Conservation (phyloP, 1,140 invertebrate species). For the Pseudomyrmex dendroicus region DNA sequence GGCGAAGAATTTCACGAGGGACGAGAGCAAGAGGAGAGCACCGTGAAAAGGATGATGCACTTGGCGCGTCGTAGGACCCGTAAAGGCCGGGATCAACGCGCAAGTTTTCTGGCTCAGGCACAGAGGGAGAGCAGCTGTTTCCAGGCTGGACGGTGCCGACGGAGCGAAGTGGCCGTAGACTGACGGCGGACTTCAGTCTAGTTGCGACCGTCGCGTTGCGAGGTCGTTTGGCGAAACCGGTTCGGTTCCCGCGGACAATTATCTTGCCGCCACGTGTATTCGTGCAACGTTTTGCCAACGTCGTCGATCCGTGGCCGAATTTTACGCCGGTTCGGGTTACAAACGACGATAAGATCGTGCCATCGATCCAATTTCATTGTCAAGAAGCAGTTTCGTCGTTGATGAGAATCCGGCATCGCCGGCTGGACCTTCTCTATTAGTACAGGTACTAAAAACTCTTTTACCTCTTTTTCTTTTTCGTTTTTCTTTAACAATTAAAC, state of each 20-base stretch:
- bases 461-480: background rate
- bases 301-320: background rate
- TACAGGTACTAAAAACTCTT: slow-evolving; percentile 12
- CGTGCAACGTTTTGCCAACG: background rate
- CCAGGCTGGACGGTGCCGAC: slow-evolving; percentile 66
- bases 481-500: background rate
- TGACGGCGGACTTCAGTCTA: slow-evolving; percentile 74
- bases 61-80: slow-evolving; percentile 48
- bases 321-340: slow-evolving; percentile 18
- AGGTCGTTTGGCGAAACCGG: slow-evolving; percentile 56
- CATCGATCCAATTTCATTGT: background rate
- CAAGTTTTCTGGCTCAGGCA: slow-evolving; percentile 8
- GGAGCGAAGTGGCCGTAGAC: background rate
- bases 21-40: slow-evolving; percentile 32
- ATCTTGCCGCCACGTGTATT: slow-evolving; percentile 58
- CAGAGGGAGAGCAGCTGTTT: slow-evolving; percentile 72
- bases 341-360: background rate
- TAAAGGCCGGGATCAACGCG: slow-evolving; percentile 4
- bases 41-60: slow-evolving; percentile 52
- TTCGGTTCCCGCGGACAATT: slow-evolving; percentile 12
- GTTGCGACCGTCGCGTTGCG: slow-evolving; percentile 64
- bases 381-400: slow-evolving; percentile 5
- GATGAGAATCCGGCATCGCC: slow-evolving; percentile 36
- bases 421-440: slow-evolving; percentile 28
- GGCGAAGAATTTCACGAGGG: background rate